Evolutionary conservation across 2,888 invertebrate genomes (phyloP), one percentile per base, ranked within the genome.

Genomic region (Meiosimyza decipiens): DNA sequence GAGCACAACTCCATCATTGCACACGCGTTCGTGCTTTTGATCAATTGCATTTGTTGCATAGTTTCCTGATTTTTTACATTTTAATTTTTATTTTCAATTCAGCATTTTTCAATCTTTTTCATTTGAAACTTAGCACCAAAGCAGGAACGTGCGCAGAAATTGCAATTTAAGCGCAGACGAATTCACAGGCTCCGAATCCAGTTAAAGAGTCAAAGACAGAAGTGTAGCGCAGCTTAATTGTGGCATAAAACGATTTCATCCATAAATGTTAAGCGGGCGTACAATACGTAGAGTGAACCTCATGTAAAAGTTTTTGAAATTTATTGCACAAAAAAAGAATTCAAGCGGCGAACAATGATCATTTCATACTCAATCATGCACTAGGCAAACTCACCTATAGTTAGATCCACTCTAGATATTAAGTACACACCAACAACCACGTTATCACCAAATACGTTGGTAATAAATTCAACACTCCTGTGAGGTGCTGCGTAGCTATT

Each of bases 391-490:
- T 40, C 4, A 3, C 28, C 4, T 28, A 3, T 28, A 28, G 28
- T 28, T 28, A 28, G 4, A 4, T 40, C 40, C 40, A 40, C 40
- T 9, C 40, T 40, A 40, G 9, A 40, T n/a, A 33, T 33, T 40
- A 33, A 15, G n/a, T 16, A 50, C 69, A 28, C 71, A 67, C 50
- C 55, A 71, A 70, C 67, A 59, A 22, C 70, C 66, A 18, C 55
- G 73, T 68, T 73, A 73, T 73, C 73, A 71, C 73, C 73, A 71
- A 71, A 71, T 71, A 62, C 50, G 73, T 63, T 62, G 57, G 62
- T 71, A 71, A 73, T 71, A 71, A 73, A 71, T 73, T 73, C 71
- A 71, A 71, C 57, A 73, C 63, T 62, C 65, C 57, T 18, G 63
- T 16, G 49, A n/a, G 40, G 40, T 7, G 40, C 40, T 40, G 40